A percentile compares a stretch with the other conserved stretches of the same genome.
Evolutionary conservation across 1,140 invertebrate genomes (phyloP).

Genomic region (Pteromalus puparum): DNA sequence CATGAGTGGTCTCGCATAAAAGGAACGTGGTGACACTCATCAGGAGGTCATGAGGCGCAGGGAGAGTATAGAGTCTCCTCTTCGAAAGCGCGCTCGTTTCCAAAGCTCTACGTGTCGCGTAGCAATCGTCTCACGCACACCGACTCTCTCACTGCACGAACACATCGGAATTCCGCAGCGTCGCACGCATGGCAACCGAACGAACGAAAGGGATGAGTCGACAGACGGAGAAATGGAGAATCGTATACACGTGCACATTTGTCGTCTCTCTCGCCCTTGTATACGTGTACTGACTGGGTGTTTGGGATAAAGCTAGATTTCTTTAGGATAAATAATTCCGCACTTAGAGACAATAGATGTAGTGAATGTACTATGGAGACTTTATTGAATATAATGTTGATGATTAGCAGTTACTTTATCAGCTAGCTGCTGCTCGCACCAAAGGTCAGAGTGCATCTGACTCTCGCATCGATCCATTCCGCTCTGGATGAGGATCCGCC

Average conservation of each 20-base stretch:
- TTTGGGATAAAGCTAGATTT: too few species aligned
- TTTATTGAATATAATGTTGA: too few species aligned
- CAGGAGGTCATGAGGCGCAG: conserved; percentile 66
- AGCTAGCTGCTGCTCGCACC: too few species aligned
- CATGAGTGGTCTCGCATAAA: conserved; percentile 70
- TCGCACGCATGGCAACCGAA: neutral
- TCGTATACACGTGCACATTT: neutral
- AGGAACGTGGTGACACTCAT: conserved; percentile 72
- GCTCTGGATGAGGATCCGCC: too few species aligned
- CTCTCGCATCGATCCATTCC: too few species aligned
- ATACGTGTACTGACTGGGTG: neutral
- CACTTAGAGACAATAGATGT: too few species aligned
- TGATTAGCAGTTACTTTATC: too few species aligned
- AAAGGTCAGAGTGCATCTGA: too few species aligned
- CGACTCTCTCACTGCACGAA: neutral
- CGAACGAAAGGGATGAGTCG: too few species aligned
- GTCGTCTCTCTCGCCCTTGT: too few species aligned
- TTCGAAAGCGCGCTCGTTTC: neutral
- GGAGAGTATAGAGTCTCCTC: conserved; percentile 47
- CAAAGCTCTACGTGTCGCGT: conserved; percentile 8
- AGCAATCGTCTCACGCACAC: conserved; percentile 6
- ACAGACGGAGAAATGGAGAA: neutral
- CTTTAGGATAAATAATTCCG: too few species aligned
- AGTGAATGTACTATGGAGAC: too few species aligned
- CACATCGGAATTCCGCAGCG: neutral